Conservation (phyloP, 2,797 vertebrate genomes). For the Tapera naevia region DNA sequence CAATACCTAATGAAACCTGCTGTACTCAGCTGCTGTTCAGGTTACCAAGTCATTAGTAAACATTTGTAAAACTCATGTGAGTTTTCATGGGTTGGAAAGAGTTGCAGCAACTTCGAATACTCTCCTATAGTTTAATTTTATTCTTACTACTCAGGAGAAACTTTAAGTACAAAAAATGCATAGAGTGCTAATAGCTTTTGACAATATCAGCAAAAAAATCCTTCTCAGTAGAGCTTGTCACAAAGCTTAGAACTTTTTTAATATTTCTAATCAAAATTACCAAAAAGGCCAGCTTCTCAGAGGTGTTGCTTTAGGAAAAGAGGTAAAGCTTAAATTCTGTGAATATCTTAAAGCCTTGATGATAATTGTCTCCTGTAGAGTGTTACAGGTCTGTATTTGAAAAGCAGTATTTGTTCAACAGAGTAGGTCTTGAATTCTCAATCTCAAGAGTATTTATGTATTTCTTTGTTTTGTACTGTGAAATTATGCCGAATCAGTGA, state of each 20-base stretch:
- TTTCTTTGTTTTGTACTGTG: not conserved
- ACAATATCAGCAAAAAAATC: not conserved
- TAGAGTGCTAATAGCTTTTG: not conserved
- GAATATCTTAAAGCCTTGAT: not conserved
- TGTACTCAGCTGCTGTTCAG: not conserved
- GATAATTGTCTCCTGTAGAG: not conserved
- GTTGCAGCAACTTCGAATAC: not conserved
- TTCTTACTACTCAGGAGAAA: not conserved
- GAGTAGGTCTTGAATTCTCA: not conserved
- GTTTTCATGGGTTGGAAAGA: not conserved
- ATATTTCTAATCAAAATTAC: not conserved
- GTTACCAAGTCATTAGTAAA: not conserved
- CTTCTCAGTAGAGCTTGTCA: fast-evolving
- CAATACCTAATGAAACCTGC: not conserved
- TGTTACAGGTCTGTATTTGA: not conserved
- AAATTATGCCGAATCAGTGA: not conserved
- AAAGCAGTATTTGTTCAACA: not conserved
- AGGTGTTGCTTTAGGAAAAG: not conserved
- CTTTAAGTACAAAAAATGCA: not conserved
- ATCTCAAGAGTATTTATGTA: not conserved
- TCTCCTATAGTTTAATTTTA: not conserved
- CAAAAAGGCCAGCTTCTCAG: not conserved
- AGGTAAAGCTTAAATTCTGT: not conserved
- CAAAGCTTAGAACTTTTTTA: not conserved
- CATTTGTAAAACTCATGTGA: not conserved